These are phyloP conservation scores for Noctua fimbriata DNA, from an alignment of 2,888 invertebrate genomes.

Conservation along the genomic window DNA sequence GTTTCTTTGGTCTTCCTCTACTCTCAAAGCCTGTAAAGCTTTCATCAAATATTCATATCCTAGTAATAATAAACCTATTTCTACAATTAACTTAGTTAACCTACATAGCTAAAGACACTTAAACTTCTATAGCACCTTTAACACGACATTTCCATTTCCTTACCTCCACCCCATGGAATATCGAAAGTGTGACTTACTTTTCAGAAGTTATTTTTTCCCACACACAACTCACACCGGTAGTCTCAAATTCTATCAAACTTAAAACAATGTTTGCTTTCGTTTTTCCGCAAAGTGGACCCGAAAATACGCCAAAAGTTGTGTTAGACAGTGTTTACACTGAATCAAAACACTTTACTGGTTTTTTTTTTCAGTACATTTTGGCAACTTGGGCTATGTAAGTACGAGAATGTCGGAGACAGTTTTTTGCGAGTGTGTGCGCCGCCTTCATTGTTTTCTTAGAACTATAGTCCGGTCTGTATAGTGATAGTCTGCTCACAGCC, in stretches of 20 bases:
- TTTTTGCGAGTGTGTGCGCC: constrained; percentile 1
- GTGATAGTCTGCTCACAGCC: constrained; percentile 23
- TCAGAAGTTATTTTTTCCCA: background rate
- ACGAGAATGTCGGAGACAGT: background rate
- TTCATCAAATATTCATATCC: background rate
- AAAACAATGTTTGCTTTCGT: constrained; percentile 44
- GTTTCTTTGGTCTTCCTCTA: too few relatives aligned
- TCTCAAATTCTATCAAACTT: constrained; percentile 33
- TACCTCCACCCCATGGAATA: background rate
- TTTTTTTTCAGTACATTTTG: background rate
- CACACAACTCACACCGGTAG: background rate
- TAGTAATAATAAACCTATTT: background rate
- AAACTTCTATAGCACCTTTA: background rate
- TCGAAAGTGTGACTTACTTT: constrained; percentile 5
- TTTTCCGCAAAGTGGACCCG: constrained; percentile 29
- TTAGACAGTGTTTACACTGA: background rate
- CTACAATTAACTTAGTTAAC: background rate
- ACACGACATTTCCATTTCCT: background rate
- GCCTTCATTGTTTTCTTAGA: constrained; percentile 19
- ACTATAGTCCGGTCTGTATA: background rate
- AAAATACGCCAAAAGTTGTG: constrained; percentile 35
- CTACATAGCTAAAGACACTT: background rate
- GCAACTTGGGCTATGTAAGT: background rate
- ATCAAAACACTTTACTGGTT: background rate
- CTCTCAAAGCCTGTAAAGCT: background rate